These are phyloP conservation scores for Bungarus multicinctus DNA, from an alignment of 2,113 vertebrate species.

Conservation along the genomic window DNA sequence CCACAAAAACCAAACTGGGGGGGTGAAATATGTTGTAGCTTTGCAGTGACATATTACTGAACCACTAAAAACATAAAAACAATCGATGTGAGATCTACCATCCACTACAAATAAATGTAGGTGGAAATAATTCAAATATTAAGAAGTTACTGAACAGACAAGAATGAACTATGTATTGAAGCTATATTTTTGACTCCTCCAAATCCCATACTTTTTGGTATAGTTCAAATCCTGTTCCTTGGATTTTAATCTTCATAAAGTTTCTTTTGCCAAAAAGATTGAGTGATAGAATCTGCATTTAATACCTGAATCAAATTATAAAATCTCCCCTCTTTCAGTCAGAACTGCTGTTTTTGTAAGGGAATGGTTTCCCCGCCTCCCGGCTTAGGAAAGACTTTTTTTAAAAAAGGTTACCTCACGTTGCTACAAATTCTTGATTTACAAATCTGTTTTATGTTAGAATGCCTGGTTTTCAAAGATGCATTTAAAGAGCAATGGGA, in stretches of 20 bases:
- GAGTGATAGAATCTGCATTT: background rate
- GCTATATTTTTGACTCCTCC: background rate
- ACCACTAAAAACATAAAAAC: constrained; percentile 6
- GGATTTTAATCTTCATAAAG: background rate
- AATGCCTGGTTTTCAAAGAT: background rate
- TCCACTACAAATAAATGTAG: background rate
- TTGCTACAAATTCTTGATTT: background rate
- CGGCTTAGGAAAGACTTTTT: background rate
- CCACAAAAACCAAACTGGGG: constrained; percentile 66
- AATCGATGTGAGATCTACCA: constrained; percentile 22
- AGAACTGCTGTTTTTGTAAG: background rate
- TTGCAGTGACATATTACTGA: constrained; percentile 42
- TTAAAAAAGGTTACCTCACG: background rate
- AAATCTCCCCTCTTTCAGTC: background rate
- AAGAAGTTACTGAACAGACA: background rate
- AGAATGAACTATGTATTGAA: background rate
- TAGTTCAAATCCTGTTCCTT: background rate
- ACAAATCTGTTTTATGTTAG: constrained; percentile 3
- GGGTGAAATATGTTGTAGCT: constrained; percentile 51
- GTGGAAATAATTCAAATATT: background rate
- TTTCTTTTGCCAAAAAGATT: background rate
- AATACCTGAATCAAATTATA: background rate
- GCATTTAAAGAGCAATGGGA: constrained; percentile 33
- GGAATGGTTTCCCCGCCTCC: background rate
- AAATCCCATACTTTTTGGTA: background rate